A percentile compares a stretch with the other conserved stretches of the same genome.
phyloP scores from a whole-genome alignment of 1,140 invertebrate species.

The Drosophila orena region DNA sequence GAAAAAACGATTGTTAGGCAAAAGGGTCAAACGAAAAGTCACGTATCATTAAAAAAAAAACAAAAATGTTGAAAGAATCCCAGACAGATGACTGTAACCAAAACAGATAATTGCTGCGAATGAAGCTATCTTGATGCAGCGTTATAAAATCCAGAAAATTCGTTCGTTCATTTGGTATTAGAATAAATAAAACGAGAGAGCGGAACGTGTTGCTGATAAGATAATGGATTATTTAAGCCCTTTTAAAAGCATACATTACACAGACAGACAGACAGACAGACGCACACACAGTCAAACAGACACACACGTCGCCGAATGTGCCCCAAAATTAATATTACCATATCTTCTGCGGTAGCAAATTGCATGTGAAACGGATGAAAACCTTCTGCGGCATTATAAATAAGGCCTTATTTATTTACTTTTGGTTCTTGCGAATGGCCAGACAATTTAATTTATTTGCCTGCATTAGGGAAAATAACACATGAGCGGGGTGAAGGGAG shows the following conservation, averaged over 20 bases:
- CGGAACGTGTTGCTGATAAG: constrained; percentile 37
- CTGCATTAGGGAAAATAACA: constrained; percentile 62
- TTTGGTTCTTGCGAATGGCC: constrained; percentile 23
- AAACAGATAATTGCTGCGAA: constrained; percentile 10
- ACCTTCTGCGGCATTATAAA: constrained; percentile 28
- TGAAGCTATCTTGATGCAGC: constrained; percentile 9
- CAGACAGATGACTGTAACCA: not conserved
- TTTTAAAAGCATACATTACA: not conserved
- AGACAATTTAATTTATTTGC: constrained; percentile 68
- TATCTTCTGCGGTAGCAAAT: constrained; percentile 16
- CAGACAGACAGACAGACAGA: not conserved
- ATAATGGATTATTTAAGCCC: constrained; percentile 30
- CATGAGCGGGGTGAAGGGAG: not conserved
- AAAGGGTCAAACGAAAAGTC: constrained; percentile 6
- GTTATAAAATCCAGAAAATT: constrained; percentile 15
- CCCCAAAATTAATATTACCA: constrained; percentile 11
- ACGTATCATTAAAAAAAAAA: not conserved
- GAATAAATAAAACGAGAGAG: constrained; percentile 19
- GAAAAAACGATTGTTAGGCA: constrained; percentile 17
- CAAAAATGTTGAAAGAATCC: not conserved
- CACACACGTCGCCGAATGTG: not conserved
- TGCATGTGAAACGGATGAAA: constrained; percentile 33
- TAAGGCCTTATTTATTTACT: constrained; percentile 36
- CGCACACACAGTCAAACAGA: no score
- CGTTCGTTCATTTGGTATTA: constrained; percentile 1